These are phyloP conservation scores for Gobio occitaniae DNA, from an alignment of 2,797 vertebrate species.

Conservation along the genomic window DNA sequence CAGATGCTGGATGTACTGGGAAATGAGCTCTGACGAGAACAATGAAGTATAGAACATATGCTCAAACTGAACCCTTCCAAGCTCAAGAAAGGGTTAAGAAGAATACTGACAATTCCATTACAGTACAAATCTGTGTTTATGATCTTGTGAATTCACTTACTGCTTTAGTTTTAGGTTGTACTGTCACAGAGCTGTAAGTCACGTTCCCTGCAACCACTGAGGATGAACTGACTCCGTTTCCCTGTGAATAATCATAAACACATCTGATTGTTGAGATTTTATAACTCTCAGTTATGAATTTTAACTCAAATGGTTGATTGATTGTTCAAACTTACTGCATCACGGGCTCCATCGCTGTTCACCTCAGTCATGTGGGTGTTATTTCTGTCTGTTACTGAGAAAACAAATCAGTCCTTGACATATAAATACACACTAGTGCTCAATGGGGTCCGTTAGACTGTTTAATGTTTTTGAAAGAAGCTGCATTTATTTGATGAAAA, in stretches of 20 bases:
- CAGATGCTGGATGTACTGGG: too few relatives aligned
- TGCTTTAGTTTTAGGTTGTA: not conserved
- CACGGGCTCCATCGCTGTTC: not conserved
- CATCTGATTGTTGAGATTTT: not conserved
- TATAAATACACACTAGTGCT: not conserved
- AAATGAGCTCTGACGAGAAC: too few relatives aligned
- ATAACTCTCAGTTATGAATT: not conserved
- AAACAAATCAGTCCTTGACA: not conserved
- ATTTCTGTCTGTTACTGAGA: not conserved
- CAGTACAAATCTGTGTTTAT: not conserved
- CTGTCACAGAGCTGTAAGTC: not conserved
- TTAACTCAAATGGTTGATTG: not conserved
- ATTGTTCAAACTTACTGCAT: not conserved
- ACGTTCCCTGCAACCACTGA: not conserved
- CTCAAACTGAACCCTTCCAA: too few relatives aligned
- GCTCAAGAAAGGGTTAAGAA: too few relatives aligned
- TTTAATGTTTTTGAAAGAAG: too few relatives aligned
- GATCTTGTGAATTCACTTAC: not conserved
- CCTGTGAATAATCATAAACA: slow-evolving; percentile 8
- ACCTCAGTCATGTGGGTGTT: not conserved
- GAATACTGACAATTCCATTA: not conserved
- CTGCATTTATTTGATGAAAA: too few relatives aligned
- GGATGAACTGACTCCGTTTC: not conserved
- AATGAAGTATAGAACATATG: too few relatives aligned
- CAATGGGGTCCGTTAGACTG: not conserved